phyloP scores from a whole-genome alignment of 2,797 vertebrate species.

The Aulostomus chinensis region DNA sequence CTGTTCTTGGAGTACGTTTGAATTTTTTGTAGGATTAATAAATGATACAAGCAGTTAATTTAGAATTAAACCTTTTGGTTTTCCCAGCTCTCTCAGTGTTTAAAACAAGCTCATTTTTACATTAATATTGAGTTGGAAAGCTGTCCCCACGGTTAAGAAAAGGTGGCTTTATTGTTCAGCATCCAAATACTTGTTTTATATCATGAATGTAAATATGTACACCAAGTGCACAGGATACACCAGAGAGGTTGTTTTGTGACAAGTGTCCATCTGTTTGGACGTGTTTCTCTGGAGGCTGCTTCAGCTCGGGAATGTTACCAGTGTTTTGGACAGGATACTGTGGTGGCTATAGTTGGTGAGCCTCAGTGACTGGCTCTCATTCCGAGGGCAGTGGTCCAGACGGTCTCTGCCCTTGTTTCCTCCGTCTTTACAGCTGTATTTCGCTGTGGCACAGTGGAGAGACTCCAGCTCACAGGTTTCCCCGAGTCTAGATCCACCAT shows the following conservation, averaged over 20 bases:
- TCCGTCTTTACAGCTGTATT: slow-evolving; percentile 3
- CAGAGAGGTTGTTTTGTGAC: slow-evolving; percentile 38
- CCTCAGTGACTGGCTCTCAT: slow-evolving; percentile 41
- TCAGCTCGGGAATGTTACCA: slow-evolving; percentile 50
- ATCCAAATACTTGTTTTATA: background rate
- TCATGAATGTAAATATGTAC: background rate
- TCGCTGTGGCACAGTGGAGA: slow-evolving; percentile 21
- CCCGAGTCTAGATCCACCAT: slow-evolving; percentile 34
- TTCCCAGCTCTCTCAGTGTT: too few species aligned
- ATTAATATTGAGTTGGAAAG: background rate
- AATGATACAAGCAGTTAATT: too few species aligned
- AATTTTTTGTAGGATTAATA: too few species aligned
- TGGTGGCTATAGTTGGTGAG: slow-evolving; percentile 60
- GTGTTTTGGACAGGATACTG: slow-evolving; percentile 64
- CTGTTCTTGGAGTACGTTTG: too few species aligned
- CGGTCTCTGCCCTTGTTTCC: slow-evolving; percentile 13
- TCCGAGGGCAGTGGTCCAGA: slow-evolving; percentile 50
- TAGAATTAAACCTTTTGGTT: too few species aligned
- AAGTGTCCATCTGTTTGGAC: slow-evolving; percentile 48
- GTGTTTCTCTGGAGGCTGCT: slow-evolving; percentile 44
- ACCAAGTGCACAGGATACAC: slow-evolving; percentile 29
- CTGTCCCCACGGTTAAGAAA: background rate
- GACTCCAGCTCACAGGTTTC: slow-evolving; percentile 53
- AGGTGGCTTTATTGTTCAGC: background rate
- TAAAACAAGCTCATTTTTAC: too few species aligned